These are phyloP conservation scores for Chunga burmeisteri DNA, from an alignment of 2,113 vertebrate genomes.

Conservation along the genomic window DNA sequence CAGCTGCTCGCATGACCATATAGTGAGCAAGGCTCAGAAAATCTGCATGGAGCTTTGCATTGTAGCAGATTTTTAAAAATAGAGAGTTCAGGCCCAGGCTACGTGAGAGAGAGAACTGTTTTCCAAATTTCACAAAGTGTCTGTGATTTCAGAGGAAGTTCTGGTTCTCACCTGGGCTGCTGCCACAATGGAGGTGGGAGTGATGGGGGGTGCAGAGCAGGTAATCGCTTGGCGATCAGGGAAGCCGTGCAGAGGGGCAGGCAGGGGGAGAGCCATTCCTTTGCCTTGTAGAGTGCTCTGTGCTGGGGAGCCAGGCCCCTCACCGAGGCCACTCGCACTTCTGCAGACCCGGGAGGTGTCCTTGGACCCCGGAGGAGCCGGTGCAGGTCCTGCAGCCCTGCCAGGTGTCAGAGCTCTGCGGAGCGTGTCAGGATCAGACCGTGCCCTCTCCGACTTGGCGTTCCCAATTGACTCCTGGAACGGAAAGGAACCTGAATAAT, in stretches of 20 bases:
- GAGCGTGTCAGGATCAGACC: fast-evolving
- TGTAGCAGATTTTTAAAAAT: neutral
- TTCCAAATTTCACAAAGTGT: no score
- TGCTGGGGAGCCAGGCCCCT: neutral
- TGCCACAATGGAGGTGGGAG: fast-evolving
- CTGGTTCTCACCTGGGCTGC: neutral
- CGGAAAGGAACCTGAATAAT: neutral
- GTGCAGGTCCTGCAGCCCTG: fast-evolving
- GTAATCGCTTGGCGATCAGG: fast-evolving
- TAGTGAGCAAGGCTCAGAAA: neutral
- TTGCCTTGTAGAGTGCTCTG: fast-evolving
- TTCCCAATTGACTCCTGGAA: neutral
- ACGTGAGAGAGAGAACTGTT: neutral
- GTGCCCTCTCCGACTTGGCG: fast-evolving
- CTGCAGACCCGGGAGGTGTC: fast-evolving
- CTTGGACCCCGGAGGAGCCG: fast-evolving
- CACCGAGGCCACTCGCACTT: fast-evolving
- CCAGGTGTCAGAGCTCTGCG: fast-evolving
- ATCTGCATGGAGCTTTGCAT: neutral
- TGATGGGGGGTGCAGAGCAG: no score
- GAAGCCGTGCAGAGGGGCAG: no score
- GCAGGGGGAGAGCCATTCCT: no score
- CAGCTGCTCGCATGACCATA: fast-evolving
- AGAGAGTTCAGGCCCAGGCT: neutral
- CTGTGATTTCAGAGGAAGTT: neutral